These are phyloP conservation scores for Rotaria macrura DNA, from an alignment of 2,888 invertebrate species.

Conservation along the genomic window DNA sequence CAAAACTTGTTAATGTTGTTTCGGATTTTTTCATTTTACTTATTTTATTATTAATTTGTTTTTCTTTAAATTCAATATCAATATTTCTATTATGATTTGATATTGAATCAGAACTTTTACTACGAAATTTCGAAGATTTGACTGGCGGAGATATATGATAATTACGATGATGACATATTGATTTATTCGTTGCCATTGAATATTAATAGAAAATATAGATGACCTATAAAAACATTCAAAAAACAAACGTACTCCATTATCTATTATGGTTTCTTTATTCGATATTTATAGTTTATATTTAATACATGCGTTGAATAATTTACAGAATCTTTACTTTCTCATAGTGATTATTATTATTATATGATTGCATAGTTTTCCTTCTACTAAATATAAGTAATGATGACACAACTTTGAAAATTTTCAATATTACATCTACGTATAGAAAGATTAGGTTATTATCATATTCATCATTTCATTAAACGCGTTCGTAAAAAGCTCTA, in stretches of 20 bases:
- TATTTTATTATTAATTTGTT: neutral
- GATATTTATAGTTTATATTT: no score
- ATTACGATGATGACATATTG: neutral
- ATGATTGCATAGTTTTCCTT: no score
- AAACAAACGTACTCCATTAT: no score
- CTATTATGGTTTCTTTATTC: no score
- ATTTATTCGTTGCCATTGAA: neutral
- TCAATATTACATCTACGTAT: neutral
- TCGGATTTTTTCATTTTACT: neutral
- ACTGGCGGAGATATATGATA: neutral
- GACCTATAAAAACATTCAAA: neutral
- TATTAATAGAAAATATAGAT: neutral
- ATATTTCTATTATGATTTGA: neutral
- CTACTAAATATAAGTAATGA: no score
- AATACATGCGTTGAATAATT: no score
- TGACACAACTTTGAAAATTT: neutral
- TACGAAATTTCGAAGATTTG: neutral
- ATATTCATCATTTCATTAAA: neutral
- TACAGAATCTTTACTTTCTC: no score
- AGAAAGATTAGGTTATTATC: neutral
- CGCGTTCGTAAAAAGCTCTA: neutral
- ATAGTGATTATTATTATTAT: no score
- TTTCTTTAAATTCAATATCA: neutral
- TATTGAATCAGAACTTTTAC: constrained; percentile 5
- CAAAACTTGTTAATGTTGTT: neutral